Percentiles rank a stretch among this genome's conserved stretches.
phyloP scores from a whole-genome alignment of 2,113 vertebrate species.

The Oxygymnocypris stewartii region DNA sequence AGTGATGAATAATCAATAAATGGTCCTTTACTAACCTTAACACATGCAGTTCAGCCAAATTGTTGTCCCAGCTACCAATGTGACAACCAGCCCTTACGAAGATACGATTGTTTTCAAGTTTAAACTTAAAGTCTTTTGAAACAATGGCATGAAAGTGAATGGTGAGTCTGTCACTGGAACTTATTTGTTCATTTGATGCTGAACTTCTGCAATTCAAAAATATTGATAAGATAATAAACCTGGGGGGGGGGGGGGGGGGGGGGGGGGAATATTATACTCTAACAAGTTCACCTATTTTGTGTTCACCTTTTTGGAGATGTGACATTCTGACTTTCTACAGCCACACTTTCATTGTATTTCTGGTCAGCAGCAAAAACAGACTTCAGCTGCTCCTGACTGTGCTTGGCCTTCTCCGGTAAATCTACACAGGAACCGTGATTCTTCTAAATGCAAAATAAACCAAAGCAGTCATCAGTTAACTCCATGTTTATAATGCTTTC shows the following conservation, averaged over 20 bases:
- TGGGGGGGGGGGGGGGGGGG: too few species aligned
- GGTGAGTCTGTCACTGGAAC: slow-evolving; percentile 59
- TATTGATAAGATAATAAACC: background rate
- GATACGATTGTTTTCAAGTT: slow-evolving; percentile 60
- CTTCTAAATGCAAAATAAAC: background rate
- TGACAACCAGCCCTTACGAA: slow-evolving; percentile 65
- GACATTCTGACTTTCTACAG: background rate
- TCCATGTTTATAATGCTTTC: too few species aligned
- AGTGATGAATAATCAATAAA: background rate
- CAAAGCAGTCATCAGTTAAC: background rate
- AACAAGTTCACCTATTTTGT: background rate
- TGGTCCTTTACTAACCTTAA: slow-evolving; percentile 58
- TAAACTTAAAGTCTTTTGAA: slow-evolving; percentile 82
- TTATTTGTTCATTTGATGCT: slow-evolving; percentile 52
- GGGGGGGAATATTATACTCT: too few species aligned
- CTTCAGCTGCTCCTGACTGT: too few species aligned
- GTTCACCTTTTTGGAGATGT: slow-evolving; percentile 48
- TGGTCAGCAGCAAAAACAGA: background rate
- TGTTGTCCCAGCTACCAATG: slow-evolving; percentile 55
- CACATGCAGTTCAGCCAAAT: slow-evolving; percentile 56
- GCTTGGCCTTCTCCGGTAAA: background rate
- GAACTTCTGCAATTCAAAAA: slow-evolving; percentile 49
- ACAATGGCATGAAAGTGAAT: slow-evolving; percentile 89
- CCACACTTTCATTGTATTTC: background rate
- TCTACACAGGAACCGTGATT: slow-evolving; percentile 61